Base-by-base conservation (phyloP, 2,888 invertebrate species). In the Theodoxus fluviatilis region DNA sequence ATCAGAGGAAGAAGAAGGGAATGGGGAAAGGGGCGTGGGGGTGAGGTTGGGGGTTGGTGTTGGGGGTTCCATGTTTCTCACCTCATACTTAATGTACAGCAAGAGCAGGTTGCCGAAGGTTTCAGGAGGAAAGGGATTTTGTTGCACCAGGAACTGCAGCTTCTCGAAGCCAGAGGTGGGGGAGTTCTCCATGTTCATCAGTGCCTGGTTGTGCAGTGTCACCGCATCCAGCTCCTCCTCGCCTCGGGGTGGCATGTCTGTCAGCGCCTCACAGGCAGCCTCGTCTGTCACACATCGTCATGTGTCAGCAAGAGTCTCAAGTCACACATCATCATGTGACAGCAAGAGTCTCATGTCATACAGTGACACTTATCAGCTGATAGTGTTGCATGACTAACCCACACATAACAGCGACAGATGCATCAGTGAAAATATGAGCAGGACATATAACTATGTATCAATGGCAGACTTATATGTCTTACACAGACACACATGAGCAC, bases 151-250 rank as follows among this genome's bases (percentile, higher is more conserved):
- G 87, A 98, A 99, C 84, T 95, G 94, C 66, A 96, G 87, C 84
- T 95, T 95, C 84, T 97, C 96, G 84, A 98, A 98, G 18, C 98
- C 96, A 82, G 97, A 96, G 0, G 94, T 93, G 0, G 96, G 93
- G 83, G 93, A 93, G 40, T 91, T 89, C 75, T 96, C 95, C 89
- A 96, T 94, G 75, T 95, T 94, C 89, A 93, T 91, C 52, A 99
- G 89, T 0, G 98, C 98, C 88, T 98, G 94, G 86, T 99, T 99
- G 85, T 99, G 99, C 52, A 99, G 90, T 3, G 98, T 98, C 0
- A 99, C 95, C 3, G 97, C 96, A 87, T 99, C 99, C 76, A 98
- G 88, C 89, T 99, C 99, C 84, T 96, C 96, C 87, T 99, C 98
- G 9, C 95, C 93, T 75, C 99, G 79, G 0, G 90, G 90, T 2